Percentiles rank a stretch among this genome's conserved stretches.
Conservation (phyloP, 2,888 invertebrate genomes). For the Callinectes sapidus region DNA sequence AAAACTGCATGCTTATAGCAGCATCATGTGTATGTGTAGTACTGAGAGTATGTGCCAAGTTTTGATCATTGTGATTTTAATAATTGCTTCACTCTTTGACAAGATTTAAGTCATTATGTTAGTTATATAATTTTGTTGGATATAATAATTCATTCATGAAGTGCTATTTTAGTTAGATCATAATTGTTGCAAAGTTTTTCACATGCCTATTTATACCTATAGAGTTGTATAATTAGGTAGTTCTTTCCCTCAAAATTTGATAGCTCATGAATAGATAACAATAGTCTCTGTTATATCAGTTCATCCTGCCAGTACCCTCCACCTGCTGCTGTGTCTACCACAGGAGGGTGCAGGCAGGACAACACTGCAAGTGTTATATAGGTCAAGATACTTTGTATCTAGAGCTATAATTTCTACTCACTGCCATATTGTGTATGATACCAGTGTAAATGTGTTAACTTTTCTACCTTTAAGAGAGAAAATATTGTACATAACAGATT, state of each 20-base stretch:
- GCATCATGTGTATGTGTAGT: not conserved
- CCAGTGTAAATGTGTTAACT: conserved; percentile 52
- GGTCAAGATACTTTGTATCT: conserved; percentile 39
- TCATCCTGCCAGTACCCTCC: not conserved
- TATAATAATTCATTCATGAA: not conserved
- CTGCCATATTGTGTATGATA: conserved; percentile 57
- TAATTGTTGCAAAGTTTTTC: not conserved
- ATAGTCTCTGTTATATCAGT: not conserved
- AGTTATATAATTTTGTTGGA: not conserved
- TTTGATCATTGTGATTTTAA: not conserved
- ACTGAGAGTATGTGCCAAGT: conserved; percentile 27
- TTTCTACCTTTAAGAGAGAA: conserved; percentile 2
- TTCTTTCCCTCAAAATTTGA: not conserved
- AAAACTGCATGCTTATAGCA: not conserved
- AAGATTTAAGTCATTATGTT: not conserved
- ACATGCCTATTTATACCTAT: not conserved
- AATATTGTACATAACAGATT: conserved; percentile 27
- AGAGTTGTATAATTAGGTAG: not conserved
- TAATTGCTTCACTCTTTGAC: not conserved
- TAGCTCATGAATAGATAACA: not conserved
- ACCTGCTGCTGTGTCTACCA: not conserved
- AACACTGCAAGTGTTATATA: not conserved
- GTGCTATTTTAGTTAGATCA: not conserved
- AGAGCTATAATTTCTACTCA: conserved; percentile 48
- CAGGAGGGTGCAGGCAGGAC: not conserved